phyloP scores from a whole-genome alignment of 2,797 vertebrate species.

The Avahi laniger region DNA sequence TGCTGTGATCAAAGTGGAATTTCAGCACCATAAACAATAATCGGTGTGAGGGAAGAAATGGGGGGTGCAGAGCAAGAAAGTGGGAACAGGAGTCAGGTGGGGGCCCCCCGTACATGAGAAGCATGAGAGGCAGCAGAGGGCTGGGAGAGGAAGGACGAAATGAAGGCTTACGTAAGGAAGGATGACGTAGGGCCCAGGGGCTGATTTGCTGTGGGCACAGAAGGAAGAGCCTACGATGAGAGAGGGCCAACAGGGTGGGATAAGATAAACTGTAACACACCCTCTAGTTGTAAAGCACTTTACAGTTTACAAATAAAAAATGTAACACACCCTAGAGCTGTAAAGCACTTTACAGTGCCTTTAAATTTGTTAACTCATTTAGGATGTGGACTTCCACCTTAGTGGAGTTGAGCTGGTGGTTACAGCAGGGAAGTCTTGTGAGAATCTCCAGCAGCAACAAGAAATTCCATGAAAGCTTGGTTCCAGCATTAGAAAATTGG shows the following conservation, averaged over 20 bases:
- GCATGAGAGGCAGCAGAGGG: background rate
- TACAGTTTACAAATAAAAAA: background rate
- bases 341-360: background rate
- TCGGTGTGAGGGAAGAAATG: background rate
- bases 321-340: fast-evolving
- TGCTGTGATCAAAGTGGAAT: background rate
- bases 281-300: background rate
- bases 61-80: background rate
- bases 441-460: background rate
- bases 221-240: background rate
- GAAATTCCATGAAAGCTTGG: background rate
- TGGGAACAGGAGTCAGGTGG: background rate
- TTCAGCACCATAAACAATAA: background rate
- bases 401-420: background rate
- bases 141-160: background rate
- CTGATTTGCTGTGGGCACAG: background rate
- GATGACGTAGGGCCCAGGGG: background rate
- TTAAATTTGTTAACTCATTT: background rate
- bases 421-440: background rate
- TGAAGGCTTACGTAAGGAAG: fast-evolving
- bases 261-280: fast-evolving
- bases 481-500: background rate
- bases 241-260: background rate
- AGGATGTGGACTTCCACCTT: background rate
- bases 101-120: background rate